Percentiles rank a stretch among this genome's conserved stretches.
phyloP scores from a whole-genome alignment of 2,888 invertebrate genomes.

The Luffia ferchaultella region DNA sequence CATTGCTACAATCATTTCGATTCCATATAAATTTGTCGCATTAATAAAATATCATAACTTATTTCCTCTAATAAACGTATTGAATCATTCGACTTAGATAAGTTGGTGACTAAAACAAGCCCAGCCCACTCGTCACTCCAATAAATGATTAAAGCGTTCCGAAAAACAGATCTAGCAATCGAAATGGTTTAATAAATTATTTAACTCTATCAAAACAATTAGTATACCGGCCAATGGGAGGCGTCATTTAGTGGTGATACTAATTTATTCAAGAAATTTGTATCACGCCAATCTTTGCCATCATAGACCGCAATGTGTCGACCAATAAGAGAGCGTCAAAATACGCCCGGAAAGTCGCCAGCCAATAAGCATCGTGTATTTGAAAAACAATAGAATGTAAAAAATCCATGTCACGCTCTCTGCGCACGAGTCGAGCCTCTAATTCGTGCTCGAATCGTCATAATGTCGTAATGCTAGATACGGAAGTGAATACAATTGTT shows the following conservation, averaged over 20 bases:
- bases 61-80: too few species aligned
- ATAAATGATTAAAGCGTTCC: too few species aligned
- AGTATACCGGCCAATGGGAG: not conserved
- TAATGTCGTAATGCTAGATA: not conserved
- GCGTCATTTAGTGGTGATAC: constrained; percentile 14
- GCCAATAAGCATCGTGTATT: constrained; percentile 14
- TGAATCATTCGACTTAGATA: too few species aligned
- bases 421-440: constrained; percentile 30
- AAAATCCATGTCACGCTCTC: constrained; percentile 52
- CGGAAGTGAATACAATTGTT: too few species aligned
- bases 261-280: constrained; percentile 57
- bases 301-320: constrained; percentile 42
- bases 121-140: too few species aligned
- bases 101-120: too few species aligned
- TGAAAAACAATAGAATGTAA: constrained; percentile 65
- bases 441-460: not conserved
- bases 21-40: too few species aligned
- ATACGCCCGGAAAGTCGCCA: not conserved
- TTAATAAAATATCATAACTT: too few species aligned
- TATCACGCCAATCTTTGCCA: constrained; percentile 46
- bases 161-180: too few species aligned
- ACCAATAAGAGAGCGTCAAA: constrained; percentile 37
- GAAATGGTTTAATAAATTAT: not conserved
- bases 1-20: too few species aligned
- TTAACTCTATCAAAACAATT: not conserved